Base-by-base conservation (phyloP, 2,888 invertebrate genomes). In the Teleiodes luculella region DNA sequence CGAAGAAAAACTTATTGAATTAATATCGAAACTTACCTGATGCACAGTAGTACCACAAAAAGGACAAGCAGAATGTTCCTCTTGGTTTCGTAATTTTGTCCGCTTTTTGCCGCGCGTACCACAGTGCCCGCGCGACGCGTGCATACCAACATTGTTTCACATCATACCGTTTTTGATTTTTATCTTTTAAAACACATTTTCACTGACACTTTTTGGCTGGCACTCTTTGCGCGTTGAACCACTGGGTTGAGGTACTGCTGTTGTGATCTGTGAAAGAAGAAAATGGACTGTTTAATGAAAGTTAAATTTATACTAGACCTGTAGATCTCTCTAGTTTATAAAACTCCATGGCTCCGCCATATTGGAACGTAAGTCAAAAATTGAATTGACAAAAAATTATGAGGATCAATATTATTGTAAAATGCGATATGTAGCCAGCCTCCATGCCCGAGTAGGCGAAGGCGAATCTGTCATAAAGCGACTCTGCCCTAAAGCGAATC, bases 91-190 rank as follows among this genome's bases (percentile, higher is more conserved):
- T 53, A 51, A 61, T 60, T 56, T 58, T 63, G 67, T 62, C 64
- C 51, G 55, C 51, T 54, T 53, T 57, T 65, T 64, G 67, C 61
- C 67, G 78, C 78, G 73, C 74, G 75, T 65, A 68, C 66, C 70
- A 65, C 68, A 59, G 70, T 65, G 74, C 66, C 63, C 69, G 78
- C 81, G 81, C 83, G 74, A 68, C 77, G 81, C 75, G 74, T 78
- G 69, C 86, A 85, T 86, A 62, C 80, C 74, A 76, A 74, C 86
- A 87, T 87, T 72, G 70, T 78, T 69, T 87, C 78, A 86, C 86
- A 87, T 87, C 85, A 77, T 84, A 74, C 65, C 67, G 67, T 65
- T 73, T 68, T 54, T 64, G 62, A 64, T 64, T 62, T 65, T 68
- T 73, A 76, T 74, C 70, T 67, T 58, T 69, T 67, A 57, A 65